Percentiles rank a stretch among this genome's conserved stretches.
phyloP scores from a whole-genome alignment of 2,113 vertebrate species.

The Struthio camelus region DNA sequence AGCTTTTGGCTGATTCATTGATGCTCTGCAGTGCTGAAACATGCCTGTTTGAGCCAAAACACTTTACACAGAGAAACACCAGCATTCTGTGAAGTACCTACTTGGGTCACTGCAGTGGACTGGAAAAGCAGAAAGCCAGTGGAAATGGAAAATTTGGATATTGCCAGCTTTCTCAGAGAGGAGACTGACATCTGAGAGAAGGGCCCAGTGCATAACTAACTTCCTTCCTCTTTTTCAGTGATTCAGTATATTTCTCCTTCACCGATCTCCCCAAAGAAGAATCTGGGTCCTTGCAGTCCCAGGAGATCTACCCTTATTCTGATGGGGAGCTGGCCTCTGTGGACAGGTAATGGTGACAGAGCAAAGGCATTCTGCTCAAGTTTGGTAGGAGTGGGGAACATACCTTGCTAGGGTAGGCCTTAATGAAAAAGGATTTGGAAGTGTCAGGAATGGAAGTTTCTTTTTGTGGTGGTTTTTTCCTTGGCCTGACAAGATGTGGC shows the following conservation, averaged over 20 bases:
- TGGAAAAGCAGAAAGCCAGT: neutral
- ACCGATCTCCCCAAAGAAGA: conserved; percentile 70
- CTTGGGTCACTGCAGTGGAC: neutral
- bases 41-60: neutral
- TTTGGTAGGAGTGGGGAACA: neutral
- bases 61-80: neutral
- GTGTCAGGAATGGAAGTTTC: neutral
- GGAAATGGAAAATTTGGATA: neutral
- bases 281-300: neutral
- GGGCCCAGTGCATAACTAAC: neutral
- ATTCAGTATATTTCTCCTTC: conserved; percentile 78
- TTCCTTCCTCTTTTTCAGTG: conserved; percentile 49
- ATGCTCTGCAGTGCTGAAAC: neutral
- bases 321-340: conserved; percentile 78
- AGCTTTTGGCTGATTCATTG: neutral
- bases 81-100: neutral
- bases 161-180: neutral
- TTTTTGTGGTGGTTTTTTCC: neutral
- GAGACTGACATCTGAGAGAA: neutral
- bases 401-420: neutral
- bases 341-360: conserved; percentile 72
- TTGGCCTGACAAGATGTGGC: neutral
- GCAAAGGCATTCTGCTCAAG: neutral
- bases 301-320: conserved; percentile 76
- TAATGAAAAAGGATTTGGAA: neutral